Evolutionary conservation across 2,888 invertebrate genomes (phyloP), one percentile per base, ranked within the genome.

Genomic region (Drymonia ruficornis): DNA sequence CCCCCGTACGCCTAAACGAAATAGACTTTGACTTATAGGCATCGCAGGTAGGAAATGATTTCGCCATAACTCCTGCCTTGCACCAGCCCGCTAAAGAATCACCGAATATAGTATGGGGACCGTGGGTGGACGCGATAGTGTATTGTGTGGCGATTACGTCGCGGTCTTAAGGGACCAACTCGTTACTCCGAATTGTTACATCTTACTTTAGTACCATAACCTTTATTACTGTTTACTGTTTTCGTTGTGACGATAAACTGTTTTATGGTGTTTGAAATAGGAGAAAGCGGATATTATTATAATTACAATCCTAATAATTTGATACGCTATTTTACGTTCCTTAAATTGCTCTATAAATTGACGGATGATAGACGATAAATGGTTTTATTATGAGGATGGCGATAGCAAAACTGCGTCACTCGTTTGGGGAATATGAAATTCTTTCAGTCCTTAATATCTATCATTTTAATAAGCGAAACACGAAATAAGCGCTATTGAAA

Each of bases 121-220:
- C 63, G 63, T 59, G 57, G 67, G 48, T 45, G 62, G 64, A 59
- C 60, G 57, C 67, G 70, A 70, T 72, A 73, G 72, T 65, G 66
- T 65, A 72, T 67, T 65, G 69, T 74, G 72, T 64, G 68, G 67
- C 56, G 70, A 65, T 72, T 72, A 66, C 63, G 71, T 70, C 67
- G 63, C 67, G 62, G 59, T 67, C 67, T 65, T 63, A 59, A 56
- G 72, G 67, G 73, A 70, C 62, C 36, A 56, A 56, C 67, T 72
- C 70, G 71, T 74, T 74, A 74, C 68, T 57, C 63, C 62, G 65
- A 70, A 74, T 70, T 74, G 74, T 74, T 71, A 70, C 70, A 70
- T 70, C 65, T 67, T 67, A 73, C 70, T 73, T 72, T 63, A 65
- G 67, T 63, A 60, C 61, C 63, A 67, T 70, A 67, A 63, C 63